These are phyloP conservation scores for Uria lomvia DNA, from an alignment of 2,113 vertebrate genomes.

Conservation along the genomic window DNA sequence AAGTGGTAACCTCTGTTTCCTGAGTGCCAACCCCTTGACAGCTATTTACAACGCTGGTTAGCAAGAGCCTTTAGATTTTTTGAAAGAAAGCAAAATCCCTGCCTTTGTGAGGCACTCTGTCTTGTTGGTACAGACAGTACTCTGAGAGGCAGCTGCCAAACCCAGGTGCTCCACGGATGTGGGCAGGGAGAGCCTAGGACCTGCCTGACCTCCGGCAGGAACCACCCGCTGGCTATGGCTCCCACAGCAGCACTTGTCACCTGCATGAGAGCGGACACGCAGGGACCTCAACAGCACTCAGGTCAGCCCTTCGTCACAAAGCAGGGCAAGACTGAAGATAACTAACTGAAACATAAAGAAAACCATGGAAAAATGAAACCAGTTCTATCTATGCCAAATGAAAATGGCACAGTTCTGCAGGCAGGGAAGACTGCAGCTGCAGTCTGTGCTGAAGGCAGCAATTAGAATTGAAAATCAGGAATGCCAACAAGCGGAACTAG, in stretches of 20 bases:
- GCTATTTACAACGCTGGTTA: background rate
- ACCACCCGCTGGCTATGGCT: background rate
- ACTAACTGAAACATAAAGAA: background rate
- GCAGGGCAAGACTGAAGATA: background rate
- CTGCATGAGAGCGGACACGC: fast-evolving
- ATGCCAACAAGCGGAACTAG: background rate
- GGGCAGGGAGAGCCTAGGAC: background rate
- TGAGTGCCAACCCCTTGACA: background rate
- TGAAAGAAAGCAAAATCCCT: background rate
- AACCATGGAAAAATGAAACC: background rate
- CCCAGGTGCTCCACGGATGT: background rate
- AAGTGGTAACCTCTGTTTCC: background rate
- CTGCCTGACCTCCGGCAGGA: fast-evolving
- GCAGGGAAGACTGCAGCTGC: background rate
- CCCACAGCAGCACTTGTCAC: background rate
- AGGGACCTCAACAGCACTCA: background rate
- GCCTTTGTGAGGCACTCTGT: background rate
- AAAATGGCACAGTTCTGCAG: fast-evolving
- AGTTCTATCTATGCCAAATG: background rate
- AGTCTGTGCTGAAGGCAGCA: fast-evolving
- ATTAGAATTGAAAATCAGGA: background rate
- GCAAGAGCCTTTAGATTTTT: background rate
- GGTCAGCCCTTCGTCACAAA: background rate
- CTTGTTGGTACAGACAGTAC: fast-evolving
- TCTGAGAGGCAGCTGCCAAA: background rate